A percentile compares a stretch with the other conserved stretches of the same genome.
These are phyloP conservation scores for Drosophila simulans DNA, from an alignment of 1,140 invertebrate genomes.

Conservation along the genomic window DNA sequence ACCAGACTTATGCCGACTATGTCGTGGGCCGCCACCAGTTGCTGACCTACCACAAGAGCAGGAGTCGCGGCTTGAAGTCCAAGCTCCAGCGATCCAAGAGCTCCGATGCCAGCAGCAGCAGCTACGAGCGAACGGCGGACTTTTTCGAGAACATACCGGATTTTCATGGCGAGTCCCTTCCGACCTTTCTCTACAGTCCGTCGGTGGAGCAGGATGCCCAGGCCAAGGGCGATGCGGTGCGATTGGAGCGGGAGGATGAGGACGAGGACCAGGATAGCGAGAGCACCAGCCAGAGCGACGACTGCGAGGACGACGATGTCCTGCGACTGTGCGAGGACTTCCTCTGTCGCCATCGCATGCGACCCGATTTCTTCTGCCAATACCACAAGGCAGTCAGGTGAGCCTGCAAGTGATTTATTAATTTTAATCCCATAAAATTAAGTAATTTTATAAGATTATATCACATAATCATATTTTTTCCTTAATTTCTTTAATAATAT, in stretches of 20 bases:
- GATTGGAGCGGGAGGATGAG: not conserved
- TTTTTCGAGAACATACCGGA: slow-evolving; percentile 83
- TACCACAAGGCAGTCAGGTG: slow-evolving; percentile 84
- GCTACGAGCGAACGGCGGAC: slow-evolving; percentile 69
- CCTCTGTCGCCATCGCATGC: slow-evolving; percentile 87
- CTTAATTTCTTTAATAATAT: no score
- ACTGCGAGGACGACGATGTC: slow-evolving; percentile 76
- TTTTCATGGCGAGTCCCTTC: slow-evolving; percentile 65
- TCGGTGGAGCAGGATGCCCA: slow-evolving; percentile 23
- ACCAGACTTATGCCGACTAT: slow-evolving; percentile 87
- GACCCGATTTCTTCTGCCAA: slow-evolving; percentile 88
- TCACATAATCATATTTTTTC: no score
- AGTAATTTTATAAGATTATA: no score
- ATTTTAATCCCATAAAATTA: not conserved
- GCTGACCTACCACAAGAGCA: slow-evolving; percentile 53
- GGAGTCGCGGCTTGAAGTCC: slow-evolving; percentile 27
- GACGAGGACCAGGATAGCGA: slow-evolving; percentile 25
- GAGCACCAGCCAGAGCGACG: slow-evolving; percentile 45
- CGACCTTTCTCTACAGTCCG: slow-evolving; percentile 55
- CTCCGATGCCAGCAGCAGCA: slow-evolving; percentile 50
- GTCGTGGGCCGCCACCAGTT: slow-evolving; percentile 60
- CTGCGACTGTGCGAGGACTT: slow-evolving; percentile 88
- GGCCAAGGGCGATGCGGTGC: not conserved
- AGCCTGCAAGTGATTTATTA: slow-evolving; percentile 1
- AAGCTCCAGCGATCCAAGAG: slow-evolving; percentile 45